These are phyloP conservation scores for Acipenser oxyrinchus DNA, from an alignment of 2,797 vertebrate species.

Conservation along the genomic window DNA sequence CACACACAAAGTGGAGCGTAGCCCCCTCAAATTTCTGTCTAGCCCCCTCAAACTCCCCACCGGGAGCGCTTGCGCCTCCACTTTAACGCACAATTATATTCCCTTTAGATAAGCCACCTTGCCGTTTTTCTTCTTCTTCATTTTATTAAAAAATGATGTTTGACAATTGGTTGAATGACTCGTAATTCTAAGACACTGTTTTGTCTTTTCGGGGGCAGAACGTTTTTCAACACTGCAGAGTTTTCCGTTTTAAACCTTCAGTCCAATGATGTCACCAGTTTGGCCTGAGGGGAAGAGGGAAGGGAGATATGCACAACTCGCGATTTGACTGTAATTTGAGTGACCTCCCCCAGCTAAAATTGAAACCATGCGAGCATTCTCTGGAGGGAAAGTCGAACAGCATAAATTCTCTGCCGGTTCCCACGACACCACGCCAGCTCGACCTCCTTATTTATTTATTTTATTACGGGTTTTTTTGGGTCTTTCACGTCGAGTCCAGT, in stretches of 20 bases:
- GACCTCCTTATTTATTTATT: background rate
- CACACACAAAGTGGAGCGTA: no score
- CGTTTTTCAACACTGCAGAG: background rate
- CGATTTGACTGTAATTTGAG: constrained; percentile 37
- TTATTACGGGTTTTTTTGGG: no score
- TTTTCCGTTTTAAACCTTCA: no score
- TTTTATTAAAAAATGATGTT: no score
- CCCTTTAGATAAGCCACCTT: no score
- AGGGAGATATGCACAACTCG: background rate
- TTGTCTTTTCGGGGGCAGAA: constrained; percentile 17
- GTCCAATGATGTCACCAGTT: no score
- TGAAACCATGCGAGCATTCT: constrained; percentile 49
- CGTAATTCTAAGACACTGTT: constrained; percentile 20
- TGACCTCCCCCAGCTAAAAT: constrained; percentile 41
- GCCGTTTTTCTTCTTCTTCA: no score
- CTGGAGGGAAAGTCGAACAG: constrained; percentile 28
- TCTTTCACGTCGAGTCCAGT: constrained; percentile 6
- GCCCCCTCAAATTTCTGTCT: no score
- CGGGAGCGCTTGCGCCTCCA: no score
- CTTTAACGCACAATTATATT: no score
- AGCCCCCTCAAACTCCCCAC: no score
- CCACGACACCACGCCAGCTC: constrained; percentile 46
- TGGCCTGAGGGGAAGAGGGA: background rate
- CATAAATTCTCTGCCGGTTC: constrained; percentile 36
- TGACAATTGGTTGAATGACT: no score